Conservation (phyloP, 1,140 invertebrate genomes). For the Vanessa tameamea region DNA sequence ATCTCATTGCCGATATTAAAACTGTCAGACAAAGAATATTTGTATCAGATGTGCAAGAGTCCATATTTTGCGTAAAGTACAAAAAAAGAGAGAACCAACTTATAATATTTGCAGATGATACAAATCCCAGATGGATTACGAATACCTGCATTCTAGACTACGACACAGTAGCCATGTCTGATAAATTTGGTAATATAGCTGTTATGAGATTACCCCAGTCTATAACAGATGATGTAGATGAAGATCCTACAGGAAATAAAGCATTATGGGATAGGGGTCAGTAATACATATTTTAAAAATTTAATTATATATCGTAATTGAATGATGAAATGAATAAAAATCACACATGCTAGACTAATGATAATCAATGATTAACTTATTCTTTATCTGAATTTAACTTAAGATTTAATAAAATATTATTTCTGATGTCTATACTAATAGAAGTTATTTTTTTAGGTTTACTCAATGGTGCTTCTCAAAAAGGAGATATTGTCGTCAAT, state of each 20-base stretch:
- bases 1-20: slow-evolving; percentile 96
- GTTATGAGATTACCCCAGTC: slow-evolving; percentile 94
- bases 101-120: slow-evolving; percentile 99
- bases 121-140: slow-evolving; percentile 97
- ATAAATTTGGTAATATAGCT: slow-evolving; percentile 99
- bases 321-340: slow-evolving; percentile 67
- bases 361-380: slow-evolving; percentile 70
- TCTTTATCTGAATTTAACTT: slow-evolving; percentile 51
- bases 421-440: not conserved
- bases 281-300: not conserved
- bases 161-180: slow-evolving; percentile 96
- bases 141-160: slow-evolving; percentile 96
- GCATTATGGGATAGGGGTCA: slow-evolving; percentile 97
- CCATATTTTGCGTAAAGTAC: slow-evolving; percentile 97
- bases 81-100: slow-evolving; percentile 98
- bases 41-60: slow-evolving; percentile 98
- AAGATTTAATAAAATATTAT: not conserved
- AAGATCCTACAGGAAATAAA: slow-evolving; percentile 99
- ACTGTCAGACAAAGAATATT: slow-evolving; percentile 96
- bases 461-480: slow-evolving; percentile 98
- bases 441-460: slow-evolving; percentile 81
- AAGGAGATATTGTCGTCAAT: slow-evolving; percentile 94
- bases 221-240: slow-evolving; percentile 98
- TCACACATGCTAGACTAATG: slow-evolving; percentile 81
- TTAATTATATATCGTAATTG: not conserved